Percentiles rank a stretch among this genome's conserved stretches.
Evolutionary conservation across 2,113 vertebrate species (phyloP).

Genomic region (Sinosuthora webbiana): DNA sequence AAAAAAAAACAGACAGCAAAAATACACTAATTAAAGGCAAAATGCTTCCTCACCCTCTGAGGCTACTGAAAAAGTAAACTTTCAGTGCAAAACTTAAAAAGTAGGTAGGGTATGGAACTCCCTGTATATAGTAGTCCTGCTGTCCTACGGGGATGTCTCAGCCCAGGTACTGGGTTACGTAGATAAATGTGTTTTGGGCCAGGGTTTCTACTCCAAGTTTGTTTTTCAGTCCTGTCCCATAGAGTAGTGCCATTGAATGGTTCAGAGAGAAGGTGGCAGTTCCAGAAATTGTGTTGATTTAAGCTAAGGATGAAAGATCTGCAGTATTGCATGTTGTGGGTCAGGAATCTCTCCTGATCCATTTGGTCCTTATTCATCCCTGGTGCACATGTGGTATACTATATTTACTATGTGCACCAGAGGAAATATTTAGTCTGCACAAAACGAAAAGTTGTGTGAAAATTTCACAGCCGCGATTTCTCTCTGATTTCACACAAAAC

Average conservation of each 20-base stretch:
- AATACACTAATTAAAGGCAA: neutral
- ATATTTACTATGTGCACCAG: neutral
- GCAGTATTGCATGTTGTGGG: fast-evolving
- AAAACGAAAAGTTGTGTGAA: neutral
- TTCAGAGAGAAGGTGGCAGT: neutral
- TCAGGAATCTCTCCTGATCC: neutral
- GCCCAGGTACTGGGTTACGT: fast-evolving
- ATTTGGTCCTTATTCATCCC: neutral
- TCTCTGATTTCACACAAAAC: neutral
- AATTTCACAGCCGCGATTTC: neutral
- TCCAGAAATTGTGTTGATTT: neutral
- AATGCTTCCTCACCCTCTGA: neutral
- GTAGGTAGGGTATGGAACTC: neutral
- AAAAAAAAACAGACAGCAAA: neutral
- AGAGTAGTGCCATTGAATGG: neutral
- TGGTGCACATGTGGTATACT: neutral
- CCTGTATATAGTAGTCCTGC: neutral
- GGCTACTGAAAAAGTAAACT: neutral
- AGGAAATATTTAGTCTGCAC: neutral
- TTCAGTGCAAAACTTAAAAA: neutral
- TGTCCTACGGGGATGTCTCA: neutral
- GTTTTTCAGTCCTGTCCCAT: neutral
- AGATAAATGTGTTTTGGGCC: neutral
- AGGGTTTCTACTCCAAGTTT: neutral
- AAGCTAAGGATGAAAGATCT: neutral